Conservation (phyloP, 2,888 invertebrate genomes). For the Noctua comes region DNA sequence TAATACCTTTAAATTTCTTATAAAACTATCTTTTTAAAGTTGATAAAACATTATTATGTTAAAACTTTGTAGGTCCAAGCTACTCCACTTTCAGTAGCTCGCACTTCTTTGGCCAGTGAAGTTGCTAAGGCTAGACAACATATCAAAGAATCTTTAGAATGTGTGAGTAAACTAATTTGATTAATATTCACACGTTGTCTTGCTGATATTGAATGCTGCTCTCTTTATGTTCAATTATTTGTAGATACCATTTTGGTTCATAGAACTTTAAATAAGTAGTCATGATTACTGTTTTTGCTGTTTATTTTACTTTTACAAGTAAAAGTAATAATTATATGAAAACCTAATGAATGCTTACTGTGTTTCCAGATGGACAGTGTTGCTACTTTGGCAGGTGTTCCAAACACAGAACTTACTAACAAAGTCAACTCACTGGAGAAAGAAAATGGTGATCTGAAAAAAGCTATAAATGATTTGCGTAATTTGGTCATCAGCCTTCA, state of each 20-base stretch:
- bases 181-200: slow-evolving; percentile 71
- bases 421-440: slow-evolving; percentile 90
- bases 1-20: neutral
- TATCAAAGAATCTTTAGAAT: slow-evolving; percentile 93
- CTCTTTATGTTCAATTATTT: slow-evolving; percentile 27
- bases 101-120: slow-evolving; percentile 94
- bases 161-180: slow-evolving; percentile 90
- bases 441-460: slow-evolving; percentile 89
- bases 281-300: neutral
- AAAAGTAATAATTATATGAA: neutral
- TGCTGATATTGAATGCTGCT: slow-evolving; percentile 30
- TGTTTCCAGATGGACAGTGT: slow-evolving; percentile 92
- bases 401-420: slow-evolving; percentile 89
- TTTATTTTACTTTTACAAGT: neutral
- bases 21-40: slow-evolving; percentile 13
- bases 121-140: slow-evolving; percentile 96
- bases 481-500: slow-evolving; percentile 87
- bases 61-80: slow-evolving; percentile 81
- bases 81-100: slow-evolving; percentile 80
- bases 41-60: slow-evolving; percentile 55
- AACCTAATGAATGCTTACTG: neutral
- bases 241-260: neutral
- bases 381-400: slow-evolving; percentile 89
- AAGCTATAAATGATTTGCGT: slow-evolving; percentile 85
- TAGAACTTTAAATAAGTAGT: slow-evolving; percentile 10